phyloP scores from a whole-genome alignment of 1,140 invertebrate genomes.

The Bacillus rossius region DNA sequence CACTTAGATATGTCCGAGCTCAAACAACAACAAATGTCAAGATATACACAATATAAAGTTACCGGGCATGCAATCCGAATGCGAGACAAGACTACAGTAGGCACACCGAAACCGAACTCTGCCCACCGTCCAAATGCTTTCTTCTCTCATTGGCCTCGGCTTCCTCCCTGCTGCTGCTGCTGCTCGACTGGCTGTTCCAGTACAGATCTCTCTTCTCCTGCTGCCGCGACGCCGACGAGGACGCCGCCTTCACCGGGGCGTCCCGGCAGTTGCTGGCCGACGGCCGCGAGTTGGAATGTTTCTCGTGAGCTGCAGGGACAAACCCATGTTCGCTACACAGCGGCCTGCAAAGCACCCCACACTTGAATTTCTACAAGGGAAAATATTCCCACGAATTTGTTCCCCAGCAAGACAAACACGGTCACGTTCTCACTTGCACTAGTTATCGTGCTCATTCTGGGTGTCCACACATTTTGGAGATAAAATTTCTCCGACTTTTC shows the following conservation, averaged over 20 bases:
- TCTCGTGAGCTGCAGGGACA: conserved; percentile 53
- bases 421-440: too few relatives aligned
- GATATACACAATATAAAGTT: too few relatives aligned
- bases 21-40: too few relatives aligned
- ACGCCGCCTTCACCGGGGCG: conserved; percentile 4
- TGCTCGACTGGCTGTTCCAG: conserved; percentile 44
- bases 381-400: too few relatives aligned
- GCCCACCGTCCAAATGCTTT: conserved; percentile 19
- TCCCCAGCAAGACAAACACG: too few relatives aligned
- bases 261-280: conserved; percentile 19
- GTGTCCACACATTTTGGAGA: too few relatives aligned
- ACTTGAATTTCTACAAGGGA: too few relatives aligned
- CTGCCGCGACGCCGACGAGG: conserved; percentile 6
- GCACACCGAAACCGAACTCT: neutral
- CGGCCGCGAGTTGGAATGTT: conserved; percentile 69
- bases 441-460: too few relatives aligned
- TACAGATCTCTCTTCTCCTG: conserved; percentile 23
- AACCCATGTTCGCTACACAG: neutral
- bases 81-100: too few relatives aligned
- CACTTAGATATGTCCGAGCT: too few relatives aligned
- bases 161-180: conserved; percentile 43
- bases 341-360: neutral
- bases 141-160: conserved; percentile 40
- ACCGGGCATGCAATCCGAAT: too few relatives aligned
- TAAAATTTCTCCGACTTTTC: too few relatives aligned